Evolutionary conservation across 2,797 vertebrate species (phyloP).

Genomic region (Rhincodon typus): DNA sequence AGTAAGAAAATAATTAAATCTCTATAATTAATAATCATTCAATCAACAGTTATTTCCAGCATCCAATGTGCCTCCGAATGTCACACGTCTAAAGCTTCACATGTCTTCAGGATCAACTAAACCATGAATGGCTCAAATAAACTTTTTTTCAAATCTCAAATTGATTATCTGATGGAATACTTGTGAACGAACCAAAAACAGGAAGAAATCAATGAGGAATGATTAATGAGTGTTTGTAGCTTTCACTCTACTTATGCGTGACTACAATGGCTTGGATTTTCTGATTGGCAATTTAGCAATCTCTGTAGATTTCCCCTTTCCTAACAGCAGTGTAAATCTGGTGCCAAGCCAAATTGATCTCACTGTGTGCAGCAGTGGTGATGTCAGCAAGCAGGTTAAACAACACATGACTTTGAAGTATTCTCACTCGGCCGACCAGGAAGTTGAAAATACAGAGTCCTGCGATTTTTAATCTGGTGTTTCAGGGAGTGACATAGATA

Average conservation of each 20-base stretch:
- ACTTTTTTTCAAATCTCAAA: background rate
- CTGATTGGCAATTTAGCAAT: background rate
- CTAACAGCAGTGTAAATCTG: background rate
- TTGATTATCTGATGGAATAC: background rate
- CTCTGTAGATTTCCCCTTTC: background rate
- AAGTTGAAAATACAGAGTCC: too few species aligned
- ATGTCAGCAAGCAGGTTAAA: background rate
- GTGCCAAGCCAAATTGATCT: background rate
- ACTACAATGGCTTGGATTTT: background rate
- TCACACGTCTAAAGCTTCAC: background rate
- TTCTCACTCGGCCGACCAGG: too few species aligned
- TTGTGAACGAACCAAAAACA: background rate
- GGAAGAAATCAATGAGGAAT: background rate
- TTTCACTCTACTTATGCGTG: background rate
- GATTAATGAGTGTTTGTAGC: background rate
- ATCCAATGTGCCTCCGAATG: background rate
- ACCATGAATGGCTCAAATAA: background rate
- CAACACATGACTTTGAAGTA: too few species aligned
- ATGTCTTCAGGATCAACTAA: background rate
- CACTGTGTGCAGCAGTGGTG: background rate
- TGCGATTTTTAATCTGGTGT: background rate
- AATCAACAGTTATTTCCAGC: background rate
- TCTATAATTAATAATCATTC: background rate
- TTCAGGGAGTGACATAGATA: background rate
- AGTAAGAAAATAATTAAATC: background rate